Conservation (phyloP, 2,113 vertebrate genomes). For the Choloepus hoffmanni region DNA sequence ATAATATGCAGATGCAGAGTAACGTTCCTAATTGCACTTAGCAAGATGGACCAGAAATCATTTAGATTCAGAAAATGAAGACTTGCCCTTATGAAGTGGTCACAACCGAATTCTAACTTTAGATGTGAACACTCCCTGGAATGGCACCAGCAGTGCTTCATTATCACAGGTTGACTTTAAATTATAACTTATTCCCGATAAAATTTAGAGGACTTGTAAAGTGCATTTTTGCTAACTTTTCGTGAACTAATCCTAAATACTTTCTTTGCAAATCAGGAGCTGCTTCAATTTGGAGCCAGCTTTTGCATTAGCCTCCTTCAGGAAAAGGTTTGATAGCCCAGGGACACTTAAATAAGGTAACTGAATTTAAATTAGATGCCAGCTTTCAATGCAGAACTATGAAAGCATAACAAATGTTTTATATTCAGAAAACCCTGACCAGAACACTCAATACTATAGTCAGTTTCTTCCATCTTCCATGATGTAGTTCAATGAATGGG, state of each 20-base stretch:
- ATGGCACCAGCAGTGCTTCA: not conserved
- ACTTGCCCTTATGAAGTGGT: not conserved
- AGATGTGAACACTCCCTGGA: not conserved
- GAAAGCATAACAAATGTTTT: not conserved
- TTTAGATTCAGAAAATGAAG: not conserved
- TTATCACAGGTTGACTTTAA: conserved; percentile 7
- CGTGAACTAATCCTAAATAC: not conserved
- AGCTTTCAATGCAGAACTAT: conserved; percentile 31
- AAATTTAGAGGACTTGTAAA: not conserved
- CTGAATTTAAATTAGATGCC: conserved; percentile 55
- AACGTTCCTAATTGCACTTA: not conserved
- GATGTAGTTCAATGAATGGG: not conserved
- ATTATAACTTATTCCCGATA: conserved; percentile 5
- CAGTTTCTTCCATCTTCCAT: not conserved
- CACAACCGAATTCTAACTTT: not conserved
- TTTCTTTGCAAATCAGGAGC: conserved; percentile 51
- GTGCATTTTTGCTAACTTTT: conserved; percentile 28
- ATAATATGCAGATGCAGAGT: not conserved
- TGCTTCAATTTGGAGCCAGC: conserved; percentile 50
- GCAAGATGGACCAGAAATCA: conserved; percentile 25
- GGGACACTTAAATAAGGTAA: conserved; percentile 62
- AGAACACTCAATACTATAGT: not conserved
- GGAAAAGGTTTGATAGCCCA: conserved; percentile 38
- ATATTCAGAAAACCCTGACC: not conserved
- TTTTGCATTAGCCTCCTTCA: conserved; percentile 27